These are phyloP conservation scores for Polydrusus pterygomalis DNA, from an alignment of 2,888 invertebrate species.

Conservation along the genomic window DNA sequence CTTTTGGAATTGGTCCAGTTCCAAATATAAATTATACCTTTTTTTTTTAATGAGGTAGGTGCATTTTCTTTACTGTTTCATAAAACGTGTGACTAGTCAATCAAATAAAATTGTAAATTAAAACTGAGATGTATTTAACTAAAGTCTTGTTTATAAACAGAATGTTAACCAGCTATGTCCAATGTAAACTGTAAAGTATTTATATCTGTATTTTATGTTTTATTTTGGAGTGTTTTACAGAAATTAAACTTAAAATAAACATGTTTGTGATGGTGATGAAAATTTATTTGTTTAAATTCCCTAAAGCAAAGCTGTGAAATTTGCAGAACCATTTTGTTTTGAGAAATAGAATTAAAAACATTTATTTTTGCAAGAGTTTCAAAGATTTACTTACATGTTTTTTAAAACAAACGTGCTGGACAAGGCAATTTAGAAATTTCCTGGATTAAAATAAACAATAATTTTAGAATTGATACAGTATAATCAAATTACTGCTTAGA, in stretches of 20 bases:
- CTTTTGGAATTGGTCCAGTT: constrained; percentile 5
- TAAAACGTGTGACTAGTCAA: constrained; percentile 17
- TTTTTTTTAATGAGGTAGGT: not conserved
- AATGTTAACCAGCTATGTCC: not conserved
- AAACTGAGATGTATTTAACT: constrained; percentile 10
- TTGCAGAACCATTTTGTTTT: not conserved
- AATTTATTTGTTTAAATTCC: constrained; percentile 11
- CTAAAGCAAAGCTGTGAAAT: constrained; percentile 6
- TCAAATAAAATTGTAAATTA: not conserved
- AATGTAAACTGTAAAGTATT: constrained; percentile 19
- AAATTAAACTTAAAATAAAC: constrained; percentile 19
- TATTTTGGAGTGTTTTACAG: constrained; percentile 12
- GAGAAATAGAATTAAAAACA: not conserved
- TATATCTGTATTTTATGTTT: constrained; percentile 13
- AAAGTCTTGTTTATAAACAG: not conserved
- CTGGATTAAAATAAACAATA: too few species aligned
- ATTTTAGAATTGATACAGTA: too few species aligned
- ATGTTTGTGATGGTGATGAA: not conserved
- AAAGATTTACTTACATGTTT: too few species aligned
- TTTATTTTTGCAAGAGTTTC: not conserved
- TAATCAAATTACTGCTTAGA: too few species aligned
- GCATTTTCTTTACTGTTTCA: not conserved
- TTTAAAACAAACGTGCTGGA: not conserved
- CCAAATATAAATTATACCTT: constrained; percentile 15
- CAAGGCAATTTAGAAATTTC: too few species aligned